Percentiles rank a stretch among this genome's conserved stretches.
Conservation (phyloP, 2,888 invertebrate genomes). For the Metellina segmentata region DNA sequence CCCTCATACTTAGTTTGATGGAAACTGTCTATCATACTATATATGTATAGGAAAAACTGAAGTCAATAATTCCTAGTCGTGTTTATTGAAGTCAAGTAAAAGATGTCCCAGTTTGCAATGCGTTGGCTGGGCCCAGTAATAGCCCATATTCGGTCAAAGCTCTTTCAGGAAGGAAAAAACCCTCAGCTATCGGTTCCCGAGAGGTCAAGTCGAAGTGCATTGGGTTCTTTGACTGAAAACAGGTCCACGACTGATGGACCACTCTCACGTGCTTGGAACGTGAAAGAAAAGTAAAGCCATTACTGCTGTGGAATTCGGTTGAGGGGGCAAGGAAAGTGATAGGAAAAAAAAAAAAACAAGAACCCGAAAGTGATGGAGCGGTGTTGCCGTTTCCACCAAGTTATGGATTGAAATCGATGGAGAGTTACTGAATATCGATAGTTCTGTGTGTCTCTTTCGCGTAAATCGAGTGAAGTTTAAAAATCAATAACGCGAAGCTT, state of each 20-base stretch:
- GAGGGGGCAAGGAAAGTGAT: neutral
- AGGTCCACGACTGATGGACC: conserved; percentile 15
- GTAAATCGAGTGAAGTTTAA: neutral
- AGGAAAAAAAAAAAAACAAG: neutral
- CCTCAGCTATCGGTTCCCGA: neutral
- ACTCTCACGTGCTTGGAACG: conserved; percentile 30
- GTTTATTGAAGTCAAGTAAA: neutral
- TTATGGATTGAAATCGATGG: conserved; percentile 36
- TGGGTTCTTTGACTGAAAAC: conserved; percentile 46
- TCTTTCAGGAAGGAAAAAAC: neutral
- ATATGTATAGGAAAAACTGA: too few relatives aligned
- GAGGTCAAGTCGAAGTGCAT: conserved; percentile 13
- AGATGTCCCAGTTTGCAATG: neutral
- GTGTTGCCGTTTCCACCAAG: conserved; percentile 6
- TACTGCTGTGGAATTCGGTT: neutral
- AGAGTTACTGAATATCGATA: conserved; percentile 59
- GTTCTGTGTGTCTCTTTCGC: neutral
- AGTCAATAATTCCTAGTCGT: too few relatives aligned
- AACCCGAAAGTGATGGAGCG: conserved; percentile 43
- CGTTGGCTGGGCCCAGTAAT: neutral
- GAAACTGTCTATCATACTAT: too few relatives aligned
- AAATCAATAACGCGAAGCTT: conserved; percentile 32
- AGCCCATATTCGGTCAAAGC: neutral
- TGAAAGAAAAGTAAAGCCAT: conserved; percentile 14
- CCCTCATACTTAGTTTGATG: too few relatives aligned